These are phyloP conservation scores for Isotomurus palustris DNA, from an alignment of 2,888 invertebrate genomes.

Conservation along the genomic window DNA sequence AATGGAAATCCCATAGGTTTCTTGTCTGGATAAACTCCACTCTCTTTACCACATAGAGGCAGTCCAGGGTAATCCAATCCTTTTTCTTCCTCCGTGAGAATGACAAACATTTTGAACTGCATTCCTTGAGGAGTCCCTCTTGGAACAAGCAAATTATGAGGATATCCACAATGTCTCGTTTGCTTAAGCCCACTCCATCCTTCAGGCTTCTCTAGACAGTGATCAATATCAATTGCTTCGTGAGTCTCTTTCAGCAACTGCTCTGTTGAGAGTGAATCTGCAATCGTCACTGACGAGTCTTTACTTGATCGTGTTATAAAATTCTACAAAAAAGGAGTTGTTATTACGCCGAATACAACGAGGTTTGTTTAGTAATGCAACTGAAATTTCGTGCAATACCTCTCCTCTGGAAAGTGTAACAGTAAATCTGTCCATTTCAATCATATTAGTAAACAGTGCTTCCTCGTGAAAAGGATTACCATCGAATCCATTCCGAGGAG, in stretches of 20 bases:
- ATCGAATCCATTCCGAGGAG: not conserved
- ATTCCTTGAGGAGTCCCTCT: slow-evolving; percentile 38
- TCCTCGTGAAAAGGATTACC: not conserved
- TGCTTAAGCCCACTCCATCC: too few species aligned
- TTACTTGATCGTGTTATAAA: slow-evolving; percentile 53
- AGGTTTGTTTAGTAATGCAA: too few species aligned
- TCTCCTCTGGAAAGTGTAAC: slow-evolving; percentile 49
- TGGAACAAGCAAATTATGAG: slow-evolving; percentile 41
- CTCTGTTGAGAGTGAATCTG: slow-evolving; percentile 61
- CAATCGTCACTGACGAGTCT: slow-evolving; percentile 61
- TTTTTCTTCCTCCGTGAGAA: slow-evolving; percentile 38
- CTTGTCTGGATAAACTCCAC: slow-evolving; percentile 49
- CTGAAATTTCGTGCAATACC: too few species aligned
- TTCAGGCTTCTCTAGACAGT: slow-evolving; percentile 51
- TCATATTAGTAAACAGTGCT: slow-evolving; percentile 25
- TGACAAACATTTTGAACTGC: slow-evolving; percentile 36
- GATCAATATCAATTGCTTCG: slow-evolving; percentile 49
- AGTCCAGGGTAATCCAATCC: slow-evolving; percentile 6
- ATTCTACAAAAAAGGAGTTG: too few species aligned
- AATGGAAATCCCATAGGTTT: slow-evolving; percentile 36
- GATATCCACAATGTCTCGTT: slow-evolving; percentile 34
- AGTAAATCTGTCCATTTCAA: slow-evolving; percentile 45
- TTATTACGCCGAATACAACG: too few species aligned
- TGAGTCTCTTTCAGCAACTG: slow-evolving; percentile 48
- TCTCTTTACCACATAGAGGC: slow-evolving; percentile 44